Percentiles rank a stretch among this genome's conserved stretches.
Conservation (phyloP, 2,888 invertebrate species). For the Xiphydria camelus region DNA sequence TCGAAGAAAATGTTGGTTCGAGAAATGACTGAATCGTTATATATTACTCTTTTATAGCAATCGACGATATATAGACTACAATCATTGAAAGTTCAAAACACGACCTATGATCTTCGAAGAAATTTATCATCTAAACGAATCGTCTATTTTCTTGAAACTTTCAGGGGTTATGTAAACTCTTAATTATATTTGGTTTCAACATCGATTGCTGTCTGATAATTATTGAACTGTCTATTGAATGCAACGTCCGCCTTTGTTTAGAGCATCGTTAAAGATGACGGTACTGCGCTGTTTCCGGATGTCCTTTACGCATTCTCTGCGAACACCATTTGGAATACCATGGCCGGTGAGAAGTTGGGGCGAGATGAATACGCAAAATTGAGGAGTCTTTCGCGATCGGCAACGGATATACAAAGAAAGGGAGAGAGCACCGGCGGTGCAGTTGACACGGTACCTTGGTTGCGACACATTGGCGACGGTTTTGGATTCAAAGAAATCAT, state of each 20-base stretch:
- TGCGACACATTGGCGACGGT: slow-evolving; percentile 62
- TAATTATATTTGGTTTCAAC: too few relatives aligned
- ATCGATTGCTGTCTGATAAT: too few relatives aligned
- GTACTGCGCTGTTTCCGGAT: slow-evolving; percentile 60
- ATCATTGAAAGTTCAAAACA: not conserved
- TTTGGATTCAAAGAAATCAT: slow-evolving; percentile 62
- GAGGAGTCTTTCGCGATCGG: slow-evolving; percentile 56
- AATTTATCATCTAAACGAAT: not conserved
- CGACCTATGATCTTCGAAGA: not conserved
- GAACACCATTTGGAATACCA: slow-evolving; percentile 64
- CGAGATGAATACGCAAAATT: slow-evolving; percentile 61
- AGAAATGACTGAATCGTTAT: slow-evolving; percentile 1
- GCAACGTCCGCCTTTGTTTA: too few relatives aligned
- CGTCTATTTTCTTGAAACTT: too few relatives aligned
- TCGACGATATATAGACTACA: not conserved
- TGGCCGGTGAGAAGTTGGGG: slow-evolving; percentile 61
- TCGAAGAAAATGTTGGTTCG: slow-evolving; percentile 57
- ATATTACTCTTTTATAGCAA: not conserved
- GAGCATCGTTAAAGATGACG: slow-evolving; percentile 55
- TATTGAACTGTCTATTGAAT: too few relatives aligned
- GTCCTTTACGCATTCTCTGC: slow-evolving; percentile 62
- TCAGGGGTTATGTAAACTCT: too few relatives aligned
- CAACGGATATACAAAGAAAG: slow-evolving; percentile 62
- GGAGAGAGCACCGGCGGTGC: slow-evolving; percentile 66
- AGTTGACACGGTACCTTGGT: slow-evolving; percentile 65